Conservation (phyloP, 2,113 vertebrate species). For the Melanocharis versteri region DNA sequence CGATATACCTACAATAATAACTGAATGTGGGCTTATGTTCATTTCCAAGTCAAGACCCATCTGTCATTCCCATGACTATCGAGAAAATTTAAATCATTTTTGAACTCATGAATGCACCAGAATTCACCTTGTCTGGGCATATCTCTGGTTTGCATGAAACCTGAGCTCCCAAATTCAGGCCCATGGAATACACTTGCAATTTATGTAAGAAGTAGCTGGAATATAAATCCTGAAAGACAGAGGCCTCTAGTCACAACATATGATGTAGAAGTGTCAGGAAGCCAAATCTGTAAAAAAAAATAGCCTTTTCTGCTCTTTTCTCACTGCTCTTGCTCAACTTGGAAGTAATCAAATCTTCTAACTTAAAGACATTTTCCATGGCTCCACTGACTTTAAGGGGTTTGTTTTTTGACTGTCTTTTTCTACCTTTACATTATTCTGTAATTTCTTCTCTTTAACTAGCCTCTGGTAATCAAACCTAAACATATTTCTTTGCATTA, state of each 20-base stretch:
- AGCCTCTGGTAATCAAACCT: neutral
- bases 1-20: neutral
- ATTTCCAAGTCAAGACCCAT: neutral
- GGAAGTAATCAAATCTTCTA: neutral
- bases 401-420: neutral
- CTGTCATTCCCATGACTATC: neutral
- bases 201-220: neutral
- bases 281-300: neutral
- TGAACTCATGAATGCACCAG: neutral
- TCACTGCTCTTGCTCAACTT: neutral
- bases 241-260: neutral
- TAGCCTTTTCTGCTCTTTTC: neutral
- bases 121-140: neutral
- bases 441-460: neutral
- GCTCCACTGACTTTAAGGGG: neutral
- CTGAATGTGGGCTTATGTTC: neutral
- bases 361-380: neutral
- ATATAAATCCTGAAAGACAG: neutral
- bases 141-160: neutral
- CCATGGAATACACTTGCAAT: neutral
- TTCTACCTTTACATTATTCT: neutral
- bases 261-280: neutral
- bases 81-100: neutral
- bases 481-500: neutral
- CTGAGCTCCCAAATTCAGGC: neutral